phyloP scores from a whole-genome alignment of 2,797 vertebrate species.

The Gallirallus australis region DNA sequence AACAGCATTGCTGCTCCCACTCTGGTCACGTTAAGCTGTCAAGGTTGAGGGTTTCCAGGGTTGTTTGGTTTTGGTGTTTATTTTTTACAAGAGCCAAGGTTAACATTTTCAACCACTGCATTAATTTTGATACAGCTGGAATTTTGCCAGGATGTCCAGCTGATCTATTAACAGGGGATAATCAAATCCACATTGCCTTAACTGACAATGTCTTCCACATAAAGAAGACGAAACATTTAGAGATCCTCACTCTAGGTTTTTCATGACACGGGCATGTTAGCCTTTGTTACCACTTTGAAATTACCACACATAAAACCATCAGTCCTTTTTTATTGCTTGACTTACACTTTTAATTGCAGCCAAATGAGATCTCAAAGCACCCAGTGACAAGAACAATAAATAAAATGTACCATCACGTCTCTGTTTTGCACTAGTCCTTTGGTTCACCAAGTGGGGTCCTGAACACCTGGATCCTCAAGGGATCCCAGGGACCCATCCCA shows the following conservation, averaged over 20 bases:
- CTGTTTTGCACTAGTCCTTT: not conserved
- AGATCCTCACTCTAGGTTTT: not conserved
- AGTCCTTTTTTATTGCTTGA: not conserved
- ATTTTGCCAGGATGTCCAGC: not conserved
- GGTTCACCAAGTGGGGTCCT: not conserved
- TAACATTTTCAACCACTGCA: not conserved
- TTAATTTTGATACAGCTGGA: not conserved
- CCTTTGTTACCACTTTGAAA: not conserved
- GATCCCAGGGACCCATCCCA: fast-evolving
- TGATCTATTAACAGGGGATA: not conserved
- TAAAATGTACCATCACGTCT: not conserved
- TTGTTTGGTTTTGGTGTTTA: not conserved
- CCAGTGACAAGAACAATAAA: not conserved
- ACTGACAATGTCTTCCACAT: not conserved
- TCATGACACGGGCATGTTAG: not conserved
- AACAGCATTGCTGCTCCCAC: not conserved
- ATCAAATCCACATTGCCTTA: not conserved
- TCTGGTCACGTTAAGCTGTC: not conserved
- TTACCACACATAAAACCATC: not conserved
- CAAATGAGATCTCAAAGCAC: not conserved
- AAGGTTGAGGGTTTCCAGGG: fast-evolving
- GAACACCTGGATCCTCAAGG: not conserved
- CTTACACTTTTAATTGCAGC: not conserved
- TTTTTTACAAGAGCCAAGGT: not conserved
- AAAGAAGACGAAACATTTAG: not conserved